Conservation (phyloP, 2,888 invertebrate species). For the Yponomeuta plumbellus region DNA sequence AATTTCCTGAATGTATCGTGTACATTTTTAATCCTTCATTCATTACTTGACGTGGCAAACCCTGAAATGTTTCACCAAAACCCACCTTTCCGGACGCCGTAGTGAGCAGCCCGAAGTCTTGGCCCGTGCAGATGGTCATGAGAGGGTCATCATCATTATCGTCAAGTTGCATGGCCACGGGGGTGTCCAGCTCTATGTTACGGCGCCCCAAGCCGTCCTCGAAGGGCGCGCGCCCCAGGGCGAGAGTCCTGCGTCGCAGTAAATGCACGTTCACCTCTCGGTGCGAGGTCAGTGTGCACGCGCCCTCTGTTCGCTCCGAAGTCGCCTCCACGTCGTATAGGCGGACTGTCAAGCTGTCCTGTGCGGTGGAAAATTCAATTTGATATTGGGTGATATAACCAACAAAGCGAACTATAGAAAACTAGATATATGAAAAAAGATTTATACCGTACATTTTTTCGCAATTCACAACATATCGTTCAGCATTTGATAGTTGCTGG, state of each 20-base stretch:
- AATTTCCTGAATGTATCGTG: too few relatives aligned
- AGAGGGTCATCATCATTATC: conserved; percentile 87
- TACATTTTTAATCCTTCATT: too few relatives aligned
- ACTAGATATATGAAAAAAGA: too few relatives aligned
- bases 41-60: neutral
- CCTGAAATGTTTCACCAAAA: conserved; percentile 16
- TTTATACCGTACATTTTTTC: too few relatives aligned
- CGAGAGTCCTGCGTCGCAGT: conserved; percentile 53
- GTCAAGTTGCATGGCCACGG: conserved; percentile 75
- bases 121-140: conserved; percentile 86
- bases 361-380: conserved; percentile 11
- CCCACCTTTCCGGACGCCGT: conserved; percentile 89
- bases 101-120: conserved; percentile 91
- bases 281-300: conserved; percentile 38
- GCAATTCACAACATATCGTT: too few relatives aligned
- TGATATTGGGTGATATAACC: too few relatives aligned
- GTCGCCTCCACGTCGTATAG: conserved; percentile 51
- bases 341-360: conserved; percentile 61
- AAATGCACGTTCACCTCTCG: conserved; percentile 57
- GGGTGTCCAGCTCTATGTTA: conserved; percentile 59
- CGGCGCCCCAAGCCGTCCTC: conserved; percentile 52
- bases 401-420: too few relatives aligned
- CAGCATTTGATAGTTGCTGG: too few relatives aligned
- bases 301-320: conserved; percentile 36
- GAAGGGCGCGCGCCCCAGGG: conserved; percentile 57